Conservation (phyloP, 2,797 vertebrate genomes). For the Phyllotis vaccarum region DNA sequence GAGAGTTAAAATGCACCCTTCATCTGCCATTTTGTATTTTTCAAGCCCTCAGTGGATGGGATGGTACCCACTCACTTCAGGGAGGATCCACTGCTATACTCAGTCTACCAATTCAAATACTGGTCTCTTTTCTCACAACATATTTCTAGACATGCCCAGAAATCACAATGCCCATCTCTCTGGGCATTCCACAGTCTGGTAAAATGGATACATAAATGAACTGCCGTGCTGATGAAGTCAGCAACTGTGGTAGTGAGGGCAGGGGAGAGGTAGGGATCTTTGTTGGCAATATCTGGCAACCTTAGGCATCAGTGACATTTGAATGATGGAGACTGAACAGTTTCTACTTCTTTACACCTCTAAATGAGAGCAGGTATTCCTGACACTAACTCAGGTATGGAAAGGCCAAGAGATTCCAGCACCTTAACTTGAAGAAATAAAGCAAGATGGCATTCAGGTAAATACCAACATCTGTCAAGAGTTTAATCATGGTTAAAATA, state of each 20-base stretch:
- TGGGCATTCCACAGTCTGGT: neutral
- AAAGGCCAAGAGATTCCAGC: neutral
- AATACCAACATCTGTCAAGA: slow-evolving; percentile 11
- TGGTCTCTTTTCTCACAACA: neutral
- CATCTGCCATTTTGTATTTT: neutral
- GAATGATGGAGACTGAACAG: neutral
- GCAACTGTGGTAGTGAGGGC: neutral
- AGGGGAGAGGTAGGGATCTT: neutral
- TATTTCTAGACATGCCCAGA: neutral
- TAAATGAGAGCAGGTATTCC: slow-evolving; percentile 34
- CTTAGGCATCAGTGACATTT: neutral
- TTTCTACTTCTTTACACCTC: slow-evolving; percentile 56
- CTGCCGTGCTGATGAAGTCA: slow-evolving; percentile 8
- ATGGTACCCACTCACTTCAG: neutral
- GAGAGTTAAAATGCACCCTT: neutral
- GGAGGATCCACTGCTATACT: neutral
- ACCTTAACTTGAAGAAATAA: slow-evolving; percentile 39
- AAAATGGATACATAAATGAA: neutral
- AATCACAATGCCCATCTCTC: neutral
- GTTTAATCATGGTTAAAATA: neutral
- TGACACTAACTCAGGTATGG: neutral
- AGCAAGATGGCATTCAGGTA: slow-evolving; percentile 36
- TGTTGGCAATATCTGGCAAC: neutral
- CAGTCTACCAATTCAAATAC: neutral
- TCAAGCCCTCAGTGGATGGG: neutral